Conservation (phyloP, 2,797 vertebrate species). For the Pipistrellus pygmaeus region DNA sequence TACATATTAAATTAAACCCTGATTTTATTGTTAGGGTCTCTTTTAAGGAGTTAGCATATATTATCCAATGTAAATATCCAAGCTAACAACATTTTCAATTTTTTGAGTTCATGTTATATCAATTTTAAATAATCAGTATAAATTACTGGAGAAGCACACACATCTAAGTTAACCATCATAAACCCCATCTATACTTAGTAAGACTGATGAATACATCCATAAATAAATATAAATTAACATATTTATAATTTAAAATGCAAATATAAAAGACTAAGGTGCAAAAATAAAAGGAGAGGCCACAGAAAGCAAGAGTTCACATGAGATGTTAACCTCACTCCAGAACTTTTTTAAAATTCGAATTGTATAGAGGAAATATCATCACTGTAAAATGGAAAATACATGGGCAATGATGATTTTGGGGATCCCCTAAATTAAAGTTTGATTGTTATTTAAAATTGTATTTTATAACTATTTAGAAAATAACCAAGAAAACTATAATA, state of each 20-base stretch:
- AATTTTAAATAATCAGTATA: neutral
- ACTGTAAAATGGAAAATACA: neutral
- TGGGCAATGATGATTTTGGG: neutral
- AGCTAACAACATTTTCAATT: neutral
- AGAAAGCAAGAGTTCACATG: neutral
- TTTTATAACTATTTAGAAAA: neutral
- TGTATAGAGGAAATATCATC: neutral
- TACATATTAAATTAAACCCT: neutral
- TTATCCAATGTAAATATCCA: neutral
- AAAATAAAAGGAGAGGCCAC: neutral
- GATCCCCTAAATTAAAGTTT: neutral
- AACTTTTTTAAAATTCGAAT: neutral
- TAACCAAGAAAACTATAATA: neutral
- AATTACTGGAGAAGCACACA: neutral
- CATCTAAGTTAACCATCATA: neutral
- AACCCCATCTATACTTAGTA: neutral
- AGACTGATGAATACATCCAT: neutral
- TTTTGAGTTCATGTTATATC: neutral
- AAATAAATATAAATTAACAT: neutral
- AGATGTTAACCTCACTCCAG: neutral
- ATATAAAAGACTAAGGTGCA: neutral
- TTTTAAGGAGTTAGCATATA: neutral
- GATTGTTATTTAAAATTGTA: neutral
- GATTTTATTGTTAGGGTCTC: neutral
- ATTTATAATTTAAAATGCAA: neutral